These are phyloP conservation scores for Zaprionus tsacasi DNA, from an alignment of 1,140 invertebrate genomes.

Conservation along the genomic window DNA sequence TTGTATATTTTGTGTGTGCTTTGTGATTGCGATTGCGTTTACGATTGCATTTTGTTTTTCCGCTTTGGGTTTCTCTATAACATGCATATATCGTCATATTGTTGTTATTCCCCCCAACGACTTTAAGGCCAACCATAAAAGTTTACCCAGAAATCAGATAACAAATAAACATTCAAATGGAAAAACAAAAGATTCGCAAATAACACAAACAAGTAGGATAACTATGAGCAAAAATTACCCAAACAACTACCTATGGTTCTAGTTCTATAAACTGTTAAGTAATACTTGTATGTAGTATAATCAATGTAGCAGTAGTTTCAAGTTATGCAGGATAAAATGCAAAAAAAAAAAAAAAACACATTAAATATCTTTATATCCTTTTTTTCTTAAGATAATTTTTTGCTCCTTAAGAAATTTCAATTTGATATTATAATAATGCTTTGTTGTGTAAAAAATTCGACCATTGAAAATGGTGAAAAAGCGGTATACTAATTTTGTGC, in stretches of 20 bases:
- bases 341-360: no score
- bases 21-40: conserved; percentile 3
- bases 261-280: neutral
- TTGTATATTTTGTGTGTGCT: conserved; percentile 15
- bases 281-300: neutral
- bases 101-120: conserved; percentile 13
- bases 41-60: conserved; percentile 30
- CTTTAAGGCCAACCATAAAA: conserved; percentile 2
- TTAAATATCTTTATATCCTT: no score
- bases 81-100: conserved; percentile 4
- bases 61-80: conserved; percentile 16
- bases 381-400: no score
- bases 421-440: no score
- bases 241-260: neutral
- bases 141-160: conserved; percentile 13
- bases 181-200: conserved; percentile 2
- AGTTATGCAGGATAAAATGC: no score
- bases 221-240: neutral
- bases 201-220: neutral
- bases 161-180: conserved; percentile 19
- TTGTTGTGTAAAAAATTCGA: no score
- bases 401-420: no score
- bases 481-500: no score
- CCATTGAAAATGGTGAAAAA: no score
- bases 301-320: neutral